A percentile compares a stretch with the other conserved stretches of the same genome.
Conservation (phyloP, 2,797 vertebrate genomes). For the Schizothorax lantsangensis region DNA sequence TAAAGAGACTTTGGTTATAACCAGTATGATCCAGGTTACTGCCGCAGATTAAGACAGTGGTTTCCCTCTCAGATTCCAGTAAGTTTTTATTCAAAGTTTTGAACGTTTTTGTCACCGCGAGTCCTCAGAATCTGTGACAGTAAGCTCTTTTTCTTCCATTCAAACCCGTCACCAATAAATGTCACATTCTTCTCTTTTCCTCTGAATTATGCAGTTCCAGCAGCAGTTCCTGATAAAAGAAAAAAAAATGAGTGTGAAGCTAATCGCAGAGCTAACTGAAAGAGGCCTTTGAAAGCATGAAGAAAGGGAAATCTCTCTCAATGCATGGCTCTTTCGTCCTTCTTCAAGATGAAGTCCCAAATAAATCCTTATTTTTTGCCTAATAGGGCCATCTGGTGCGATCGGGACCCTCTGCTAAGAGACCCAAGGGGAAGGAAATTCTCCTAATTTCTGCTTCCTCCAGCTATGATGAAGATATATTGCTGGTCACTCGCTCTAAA, state of each 20-base stretch:
- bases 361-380: slow-evolving; percentile 37
- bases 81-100: slow-evolving; percentile 41
- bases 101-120: slow-evolving; percentile 9
- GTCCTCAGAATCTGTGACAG: slow-evolving; percentile 44
- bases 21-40: slow-evolving; percentile 8
- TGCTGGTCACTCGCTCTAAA: slow-evolving; percentile 36
- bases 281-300: slow-evolving; percentile 49
- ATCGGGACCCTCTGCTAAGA: neutral
- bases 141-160: slow-evolving; percentile 40
- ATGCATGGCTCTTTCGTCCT: slow-evolving; percentile 32
- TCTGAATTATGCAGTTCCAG: slow-evolving; percentile 49
- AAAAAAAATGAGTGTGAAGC: slow-evolving; percentile 44
- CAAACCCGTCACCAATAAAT: slow-evolving; percentile 51
- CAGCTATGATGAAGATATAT: slow-evolving; percentile 42
- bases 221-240: slow-evolving; percentile 53
- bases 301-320: slow-evolving; percentile 49
- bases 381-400: slow-evolving; percentile 35
- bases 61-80: slow-evolving; percentile 16
- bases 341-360: slow-evolving; percentile 27
- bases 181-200: slow-evolving; percentile 39
- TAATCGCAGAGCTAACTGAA: slow-evolving; percentile 42
- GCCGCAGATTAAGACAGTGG: neutral
- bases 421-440: neutral
- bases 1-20: slow-evolving; percentile 6
- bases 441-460: slow-evolving; percentile 21